phyloP scores from a whole-genome alignment of 2,113 vertebrate species.

The Heliornis fulica region DNA sequence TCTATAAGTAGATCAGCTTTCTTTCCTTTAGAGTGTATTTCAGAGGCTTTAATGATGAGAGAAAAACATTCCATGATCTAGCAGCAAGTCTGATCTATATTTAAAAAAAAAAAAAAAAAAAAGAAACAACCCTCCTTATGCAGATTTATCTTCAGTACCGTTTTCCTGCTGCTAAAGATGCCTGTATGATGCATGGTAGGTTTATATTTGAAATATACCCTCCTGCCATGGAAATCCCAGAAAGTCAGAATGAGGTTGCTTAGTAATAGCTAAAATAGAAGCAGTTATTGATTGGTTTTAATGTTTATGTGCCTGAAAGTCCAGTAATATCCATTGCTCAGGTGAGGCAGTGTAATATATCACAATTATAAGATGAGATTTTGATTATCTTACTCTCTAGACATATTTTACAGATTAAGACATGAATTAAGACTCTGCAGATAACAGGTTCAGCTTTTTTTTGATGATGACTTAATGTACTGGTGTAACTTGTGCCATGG shows the following conservation, averaged over 20 bases:
- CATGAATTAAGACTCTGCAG: not conserved
- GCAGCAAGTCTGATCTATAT: not conserved
- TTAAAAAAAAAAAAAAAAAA: not conserved
- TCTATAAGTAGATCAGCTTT: constrained; percentile 1
- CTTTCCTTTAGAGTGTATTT: not conserved
- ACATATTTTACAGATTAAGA: not conserved
- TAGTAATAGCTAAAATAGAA: not conserved
- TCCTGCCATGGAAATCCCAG: not conserved
- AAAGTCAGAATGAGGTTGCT: not conserved
- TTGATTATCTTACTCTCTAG: not conserved
- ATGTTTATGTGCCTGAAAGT: not conserved
- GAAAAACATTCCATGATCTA: not conserved
- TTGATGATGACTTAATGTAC: not conserved
- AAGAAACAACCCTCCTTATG: not conserved
- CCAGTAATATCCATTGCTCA: not conserved
- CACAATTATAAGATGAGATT: not conserved
- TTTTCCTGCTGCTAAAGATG: not conserved
- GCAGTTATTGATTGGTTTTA: not conserved
- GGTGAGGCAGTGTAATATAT: not conserved
- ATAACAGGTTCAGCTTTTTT: not conserved
- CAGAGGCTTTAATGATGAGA: not conserved
- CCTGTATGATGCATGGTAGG: not conserved
- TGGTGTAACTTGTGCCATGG: not conserved
- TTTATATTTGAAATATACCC: not conserved
- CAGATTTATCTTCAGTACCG: not conserved